Percentiles rank a stretch among this genome's conserved stretches.
phyloP scores from a whole-genome alignment of 2,888 invertebrate species.

The Dasysyrphus tricinctus region DNA sequence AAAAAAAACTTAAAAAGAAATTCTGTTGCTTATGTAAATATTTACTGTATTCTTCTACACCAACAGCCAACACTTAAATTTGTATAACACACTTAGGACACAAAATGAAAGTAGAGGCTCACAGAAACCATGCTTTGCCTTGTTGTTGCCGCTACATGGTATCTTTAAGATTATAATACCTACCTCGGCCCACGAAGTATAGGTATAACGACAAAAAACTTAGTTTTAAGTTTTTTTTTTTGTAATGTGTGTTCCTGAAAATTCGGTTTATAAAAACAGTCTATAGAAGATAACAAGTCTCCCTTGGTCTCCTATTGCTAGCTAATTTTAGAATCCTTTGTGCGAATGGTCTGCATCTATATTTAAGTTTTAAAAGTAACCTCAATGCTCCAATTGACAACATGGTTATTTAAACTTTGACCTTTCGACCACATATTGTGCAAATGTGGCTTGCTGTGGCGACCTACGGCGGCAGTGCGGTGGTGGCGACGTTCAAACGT shows the following conservation, averaged over 20 bases:
- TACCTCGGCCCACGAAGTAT: slow-evolving; percentile 26
- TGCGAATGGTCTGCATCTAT: background rate
- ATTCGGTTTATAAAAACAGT: background rate
- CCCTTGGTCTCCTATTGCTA: too few relatives aligned
- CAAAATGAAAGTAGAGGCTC: slow-evolving; percentile 5
- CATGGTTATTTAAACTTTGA: slow-evolving; percentile 31
- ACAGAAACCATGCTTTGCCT: background rate
- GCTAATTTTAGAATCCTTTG: slow-evolving; percentile 14
- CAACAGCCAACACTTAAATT: slow-evolving; percentile 35
- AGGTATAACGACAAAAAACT: background rate
- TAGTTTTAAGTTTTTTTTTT: background rate
- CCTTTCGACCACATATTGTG: slow-evolving; percentile 64
- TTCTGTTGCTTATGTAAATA: slow-evolving; percentile 51
- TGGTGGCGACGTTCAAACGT: background rate
- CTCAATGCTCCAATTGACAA: slow-evolving; percentile 43
- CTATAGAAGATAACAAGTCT: slow-evolving; percentile 45
- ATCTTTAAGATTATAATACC: slow-evolving; percentile 17
- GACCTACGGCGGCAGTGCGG: too few relatives aligned
- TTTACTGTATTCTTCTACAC: slow-evolving; percentile 48
- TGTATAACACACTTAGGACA: slow-evolving; percentile 40
- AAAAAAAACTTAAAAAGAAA: slow-evolving; percentile 30
- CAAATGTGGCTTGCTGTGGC: slow-evolving; percentile 47
- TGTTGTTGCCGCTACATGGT: slow-evolving; percentile 31
- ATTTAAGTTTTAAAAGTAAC: background rate
- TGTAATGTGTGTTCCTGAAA: slow-evolving; percentile 17